Evolutionary conservation across 2,797 vertebrate species (phyloP), one percentile per base, ranked within the genome.

Genomic region (Cossypha dichroa): DNA sequence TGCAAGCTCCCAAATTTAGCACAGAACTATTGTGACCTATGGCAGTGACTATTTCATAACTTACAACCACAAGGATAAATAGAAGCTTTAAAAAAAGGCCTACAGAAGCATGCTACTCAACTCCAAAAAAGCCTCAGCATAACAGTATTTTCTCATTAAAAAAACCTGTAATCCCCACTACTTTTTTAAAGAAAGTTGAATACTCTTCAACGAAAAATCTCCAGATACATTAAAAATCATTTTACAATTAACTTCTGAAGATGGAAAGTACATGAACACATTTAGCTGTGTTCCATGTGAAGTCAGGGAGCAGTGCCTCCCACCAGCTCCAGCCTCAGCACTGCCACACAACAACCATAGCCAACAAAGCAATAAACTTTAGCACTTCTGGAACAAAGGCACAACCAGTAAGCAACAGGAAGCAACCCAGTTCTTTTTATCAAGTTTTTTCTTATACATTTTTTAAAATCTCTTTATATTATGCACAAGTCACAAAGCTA

Each of bases 1-100:
- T 90, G 23, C 59, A 84, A 58, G 84, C 68, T 87, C 90, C 92
- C 96, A 95, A 86, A 96, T 92, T 94, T 94, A 95, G 96, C 81
- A 90, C 38, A 92, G 75, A 94, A 97, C 86, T 52, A 60, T 10
- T 85, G 59, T 84, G 86, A 90, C 85, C 85, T 94, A 72, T 67
- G 86, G 74, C 85, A 86, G 69, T 25, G 9, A 93, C 94, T 81
- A 91, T 87, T 97, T 97, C 55, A 4, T 90, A 93, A 97, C 86
- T 95, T 85, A 88, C 63, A 89, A 79, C 52, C 78, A 93, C 1
- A 74, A 90, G 74, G 52, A 92, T 80, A 96, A 95, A 97, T 69
- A 94, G 90, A 94, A 96, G 73, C 43, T 60, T 91, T 12, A 17
- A 49, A 64, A 82, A 73, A 34, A 54, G 26, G 8, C 62, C 73